These are phyloP conservation scores for Parnassius orleans DNA, from an alignment of 2,888 invertebrate species.

Conservation along the genomic window DNA sequence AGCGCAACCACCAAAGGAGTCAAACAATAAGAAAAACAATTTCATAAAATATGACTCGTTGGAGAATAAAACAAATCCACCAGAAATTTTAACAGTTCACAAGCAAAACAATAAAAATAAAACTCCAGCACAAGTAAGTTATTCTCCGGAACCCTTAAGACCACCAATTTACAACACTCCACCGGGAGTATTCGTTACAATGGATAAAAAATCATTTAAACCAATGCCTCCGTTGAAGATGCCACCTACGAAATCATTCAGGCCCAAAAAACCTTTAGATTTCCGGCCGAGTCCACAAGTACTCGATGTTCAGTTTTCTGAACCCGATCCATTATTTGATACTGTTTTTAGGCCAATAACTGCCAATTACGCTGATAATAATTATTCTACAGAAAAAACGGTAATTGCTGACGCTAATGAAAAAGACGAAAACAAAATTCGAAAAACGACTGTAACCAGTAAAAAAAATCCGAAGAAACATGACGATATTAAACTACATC, in stretches of 20 bases:
- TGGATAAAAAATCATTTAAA: slow-evolving; percentile 75
- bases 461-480: slow-evolving; percentile 51
- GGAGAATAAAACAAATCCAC: slow-evolving; percentile 48
- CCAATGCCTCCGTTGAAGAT: slow-evolving; percentile 71
- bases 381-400: slow-evolving; percentile 38
- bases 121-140: slow-evolving; percentile 51
- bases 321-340: slow-evolving; percentile 55
- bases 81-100: slow-evolving; percentile 46
- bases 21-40: slow-evolving; percentile 43
- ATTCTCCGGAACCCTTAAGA: slow-evolving; percentile 61
- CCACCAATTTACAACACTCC: slow-evolving; percentile 72
- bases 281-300: slow-evolving; percentile 72
- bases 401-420: slow-evolving; percentile 37
- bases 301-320: slow-evolving; percentile 56
- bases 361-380: slow-evolving; percentile 43
- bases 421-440: slow-evolving; percentile 44
- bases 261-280: slow-evolving; percentile 50
- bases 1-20: slow-evolving; percentile 40
- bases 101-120: slow-evolving; percentile 46
- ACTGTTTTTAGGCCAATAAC: slow-evolving; percentile 66
- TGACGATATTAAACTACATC: slow-evolving; percentile 49
- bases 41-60: slow-evolving; percentile 40
- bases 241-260: slow-evolving; percentile 49
- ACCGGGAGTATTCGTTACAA: slow-evolving; percentile 70
- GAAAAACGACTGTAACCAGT: slow-evolving; percentile 41